Evolutionary conservation across 2,888 invertebrate species (phyloP).

Genomic region (Drosophila falleni): DNA sequence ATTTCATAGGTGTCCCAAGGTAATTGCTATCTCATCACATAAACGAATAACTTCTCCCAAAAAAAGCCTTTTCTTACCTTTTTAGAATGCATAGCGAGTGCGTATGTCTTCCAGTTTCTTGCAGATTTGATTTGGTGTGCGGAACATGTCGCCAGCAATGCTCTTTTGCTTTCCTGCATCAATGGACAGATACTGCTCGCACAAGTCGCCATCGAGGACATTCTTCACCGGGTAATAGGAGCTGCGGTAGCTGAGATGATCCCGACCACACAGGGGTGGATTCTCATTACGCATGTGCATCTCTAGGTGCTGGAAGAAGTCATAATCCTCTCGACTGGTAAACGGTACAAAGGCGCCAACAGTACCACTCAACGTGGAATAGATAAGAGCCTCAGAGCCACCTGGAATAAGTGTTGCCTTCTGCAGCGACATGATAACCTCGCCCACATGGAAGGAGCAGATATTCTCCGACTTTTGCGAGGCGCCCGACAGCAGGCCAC

Average conservation of each 20-base stretch:
- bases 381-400: conserved; percentile 98
- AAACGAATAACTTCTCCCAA: neutral
- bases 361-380: conserved; percentile 97
- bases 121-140: conserved; percentile 98
- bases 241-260: conserved; percentile 98
- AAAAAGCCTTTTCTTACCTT: conserved; percentile 47
- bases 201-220: conserved; percentile 99
- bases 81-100: conserved; percentile 99
- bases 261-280: conserved; percentile 97
- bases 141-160: conserved; percentile 97
- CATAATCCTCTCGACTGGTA: conserved; percentile 98
- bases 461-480: conserved; percentile 98
- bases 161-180: conserved; percentile 97
- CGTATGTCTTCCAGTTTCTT: conserved; percentile 99
- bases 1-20: conserved; percentile 84
- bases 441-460: conserved; percentile 97
- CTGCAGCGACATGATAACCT: conserved; percentile 97
- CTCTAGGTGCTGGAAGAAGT: conserved; percentile 99
- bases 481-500: conserved; percentile 97
- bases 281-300: conserved; percentile 99
- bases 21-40: conserved; percentile 72
- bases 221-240: conserved; percentile 97
- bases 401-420: conserved; percentile 98
- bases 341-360: conserved; percentile 97
- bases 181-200: conserved; percentile 99